Base-by-base conservation (phyloP, 2,113 vertebrate species). In the Thunnus thynnus region DNA sequence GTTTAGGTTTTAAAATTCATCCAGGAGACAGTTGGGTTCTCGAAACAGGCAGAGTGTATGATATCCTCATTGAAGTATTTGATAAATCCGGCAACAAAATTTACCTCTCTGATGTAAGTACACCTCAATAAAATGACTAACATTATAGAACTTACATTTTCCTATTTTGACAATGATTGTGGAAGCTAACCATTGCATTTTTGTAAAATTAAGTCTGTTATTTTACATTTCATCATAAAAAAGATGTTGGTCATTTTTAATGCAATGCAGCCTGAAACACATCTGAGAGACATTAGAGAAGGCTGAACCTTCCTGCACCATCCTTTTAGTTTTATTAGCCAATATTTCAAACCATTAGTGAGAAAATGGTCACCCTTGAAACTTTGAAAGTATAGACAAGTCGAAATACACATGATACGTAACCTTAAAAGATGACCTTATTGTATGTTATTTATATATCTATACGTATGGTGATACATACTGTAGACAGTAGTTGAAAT, bases 11-110 rank as follows among this genome's bases (percentile, higher is more conserved):
- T 93, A 94, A 96, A 48, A 92, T 99, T 80, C 86, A 94, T 52
- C 98, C 97, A 36, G 98, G 97, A 67, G 96, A 98, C 82, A 97
- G 95, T 86, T 99, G 98, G 98, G 95, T 97, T 70, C 96, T 99
- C 0, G 97, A 99, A 94, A 97, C 94, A 0, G 95, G 94, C 78
- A 94, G 96, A 86, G 79, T 91, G 2, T 99, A 99, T 57, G 95
- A 97, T 78, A 92, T 99, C 64, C 91, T 92, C 4, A 88, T 99
- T 3, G 97, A 99, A 80, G 96, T 99, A 5, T 98, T 97, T 83
- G 98, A 99, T 92, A 97, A 97, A 91, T 96, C 95, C 0, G 95
- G 97, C 77, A 97, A 97, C 94, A 99, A 96, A 84, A 94, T 99
- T 74, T 95, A 96, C 91, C 92, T 97, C 13, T 98, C 98, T 16